phyloP scores from a whole-genome alignment of 2,113 vertebrate species.

The Maccullochella peelii region DNA sequence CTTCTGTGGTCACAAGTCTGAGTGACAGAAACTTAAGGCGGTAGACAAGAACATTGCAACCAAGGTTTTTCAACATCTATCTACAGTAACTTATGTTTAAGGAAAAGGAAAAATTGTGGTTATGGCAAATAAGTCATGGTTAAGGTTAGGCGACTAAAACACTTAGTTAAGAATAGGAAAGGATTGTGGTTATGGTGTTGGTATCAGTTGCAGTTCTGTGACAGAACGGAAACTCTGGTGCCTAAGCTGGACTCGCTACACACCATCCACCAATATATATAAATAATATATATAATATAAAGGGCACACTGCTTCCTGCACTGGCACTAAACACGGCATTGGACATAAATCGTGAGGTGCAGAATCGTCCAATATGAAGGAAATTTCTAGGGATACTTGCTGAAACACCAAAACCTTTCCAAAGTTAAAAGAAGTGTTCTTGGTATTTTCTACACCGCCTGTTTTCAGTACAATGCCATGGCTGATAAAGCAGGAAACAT shows the following conservation, averaged over 20 bases:
- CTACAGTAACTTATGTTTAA: background rate
- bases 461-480: background rate
- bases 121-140: background rate
- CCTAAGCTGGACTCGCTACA: background rate
- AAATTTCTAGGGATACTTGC: background rate
- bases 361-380: background rate
- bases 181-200: background rate
- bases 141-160: background rate
- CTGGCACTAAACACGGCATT: background rate
- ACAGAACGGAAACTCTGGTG: background rate
- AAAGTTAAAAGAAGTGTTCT: background rate
- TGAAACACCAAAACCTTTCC: background rate
- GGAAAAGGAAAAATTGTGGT: background rate
- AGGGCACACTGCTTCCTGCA: background rate
- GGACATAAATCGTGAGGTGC: background rate
- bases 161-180: background rate
- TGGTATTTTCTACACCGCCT: background rate
- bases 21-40: background rate
- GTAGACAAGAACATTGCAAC: too few species aligned
- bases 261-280: background rate
- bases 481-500: background rate
- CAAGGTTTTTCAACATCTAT: background rate
- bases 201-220: background rate
- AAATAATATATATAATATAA: too few species aligned
- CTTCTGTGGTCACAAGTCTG: background rate